Conservation (phyloP, 2,797 vertebrate genomes). For the Micromesistius poutassou region DNA sequence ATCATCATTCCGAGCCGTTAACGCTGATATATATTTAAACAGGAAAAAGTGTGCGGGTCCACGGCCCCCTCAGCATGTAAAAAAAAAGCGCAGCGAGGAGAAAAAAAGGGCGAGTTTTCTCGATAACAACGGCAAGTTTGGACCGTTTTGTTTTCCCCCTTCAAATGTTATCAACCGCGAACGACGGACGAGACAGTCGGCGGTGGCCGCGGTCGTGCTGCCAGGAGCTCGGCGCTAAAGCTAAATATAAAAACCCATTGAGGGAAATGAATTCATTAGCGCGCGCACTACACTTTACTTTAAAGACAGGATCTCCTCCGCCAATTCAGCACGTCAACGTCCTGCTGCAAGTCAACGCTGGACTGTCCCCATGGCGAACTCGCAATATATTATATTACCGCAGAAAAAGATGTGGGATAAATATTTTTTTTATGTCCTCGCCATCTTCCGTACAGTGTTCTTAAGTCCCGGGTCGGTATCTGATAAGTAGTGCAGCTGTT, state of each 20-base stretch:
- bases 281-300: constrained; percentile 54
- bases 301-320: constrained; percentile 38
- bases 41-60: constrained; percentile 52
- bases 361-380: background rate
- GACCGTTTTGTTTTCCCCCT: constrained; percentile 10
- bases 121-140: constrained; percentile 53
- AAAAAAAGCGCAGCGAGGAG: constrained; percentile 14
- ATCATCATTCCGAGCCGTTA: constrained; percentile 73
- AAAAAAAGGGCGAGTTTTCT: constrained; percentile 7
- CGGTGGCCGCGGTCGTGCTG: constrained; percentile 18
- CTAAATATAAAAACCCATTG: constrained; percentile 68
- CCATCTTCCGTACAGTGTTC: constrained; percentile 25
- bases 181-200: background rate
- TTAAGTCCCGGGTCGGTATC: constrained; percentile 11
- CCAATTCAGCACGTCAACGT: constrained; percentile 53
- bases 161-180: background rate
- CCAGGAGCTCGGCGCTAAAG: constrained; percentile 40
- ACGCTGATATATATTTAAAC: background rate
- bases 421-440: constrained; percentile 24
- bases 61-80: constrained; percentile 21
- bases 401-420: background rate
- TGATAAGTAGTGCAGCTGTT: constrained; percentile 63
- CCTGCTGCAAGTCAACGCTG: constrained; percentile 27
- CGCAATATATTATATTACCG: too few relatives aligned
- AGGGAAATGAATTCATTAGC: constrained; percentile 60